phyloP scores from a whole-genome alignment of 92 coral and sea anemone genomes.

The Palythoa grandiflora region DNA sequence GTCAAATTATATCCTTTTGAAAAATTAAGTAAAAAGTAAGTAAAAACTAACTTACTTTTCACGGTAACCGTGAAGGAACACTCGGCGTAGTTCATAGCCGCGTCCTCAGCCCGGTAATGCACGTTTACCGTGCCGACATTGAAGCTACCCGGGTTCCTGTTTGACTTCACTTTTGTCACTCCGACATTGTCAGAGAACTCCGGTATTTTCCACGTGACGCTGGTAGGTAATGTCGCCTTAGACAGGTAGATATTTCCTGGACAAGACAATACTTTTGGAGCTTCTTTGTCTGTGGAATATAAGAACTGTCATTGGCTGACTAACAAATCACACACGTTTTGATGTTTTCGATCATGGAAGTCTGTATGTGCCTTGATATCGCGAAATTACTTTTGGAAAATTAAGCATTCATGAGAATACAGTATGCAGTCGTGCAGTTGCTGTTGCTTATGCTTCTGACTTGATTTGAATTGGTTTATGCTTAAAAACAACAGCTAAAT shows the following conservation, averaged over 20 bases:
- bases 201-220: conserved; percentile 70
- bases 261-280: conserved; percentile 68
- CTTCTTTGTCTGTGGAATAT: conserved; percentile 55
- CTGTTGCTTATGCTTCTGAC: too few relatives aligned
- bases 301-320: not conserved
- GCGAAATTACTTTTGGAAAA: too few relatives aligned
- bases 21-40: too few relatives aligned
- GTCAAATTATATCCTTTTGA: too few relatives aligned
- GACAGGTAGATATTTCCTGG: conserved; percentile 53
- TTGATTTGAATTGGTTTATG: too few relatives aligned
- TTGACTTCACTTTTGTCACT: conserved; percentile 63
- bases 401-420: too few relatives aligned
- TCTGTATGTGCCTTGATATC: too few relatives aligned
- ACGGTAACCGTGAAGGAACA: conserved; percentile 63
- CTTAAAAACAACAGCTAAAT: too few relatives aligned
- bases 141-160: conserved; percentile 57
- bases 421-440: too few relatives aligned
- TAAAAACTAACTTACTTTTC: conserved; percentile 50
- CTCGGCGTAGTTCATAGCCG: conserved; percentile 57
- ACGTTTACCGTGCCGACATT: conserved; percentile 25
- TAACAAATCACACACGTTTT: too few relatives aligned
- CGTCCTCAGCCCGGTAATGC: conserved; percentile 68
- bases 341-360: too few relatives aligned
- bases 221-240: conserved; percentile 9
- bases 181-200: conserved; percentile 72